Evolutionary conservation across 2,797 vertebrate genomes (phyloP), one percentile per base, ranked within the genome.

Genomic region (Tapirus indicus): DNA sequence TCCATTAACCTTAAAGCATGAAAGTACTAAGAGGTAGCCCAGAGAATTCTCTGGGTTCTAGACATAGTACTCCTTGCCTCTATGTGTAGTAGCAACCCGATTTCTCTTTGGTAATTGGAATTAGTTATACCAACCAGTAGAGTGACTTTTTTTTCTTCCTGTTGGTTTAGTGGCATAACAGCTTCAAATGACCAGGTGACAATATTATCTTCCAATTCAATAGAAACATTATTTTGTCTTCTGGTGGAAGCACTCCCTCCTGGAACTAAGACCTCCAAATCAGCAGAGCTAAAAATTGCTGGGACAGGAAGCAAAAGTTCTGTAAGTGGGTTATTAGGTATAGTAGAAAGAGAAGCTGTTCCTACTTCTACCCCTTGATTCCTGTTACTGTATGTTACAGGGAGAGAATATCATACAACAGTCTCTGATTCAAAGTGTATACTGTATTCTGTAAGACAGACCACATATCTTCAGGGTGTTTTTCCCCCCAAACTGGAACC

Each of bases 161-260:
- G 16, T 77, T 79, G 54, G 87, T n/a, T 86, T 75, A 58, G 75
- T 94, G 20, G 62, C 32, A 54, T 16, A 88, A 49, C 35, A 58
- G 9, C 6, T 17, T 75, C 52, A 93, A 84, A 71, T 58, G 62
- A 56, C 38, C 49, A 56, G n/a, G 35, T 95, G 44, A 44, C 32
- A 56, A 47, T 86, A 23, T 86, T 60, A 41, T 35, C 16, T 87
- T 94, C 58, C 27, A 94, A 16, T 41, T 87, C 52, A 75, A 25
- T n/a, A 72, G 88, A 88, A 56, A 21, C 41, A 69, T 47, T 94
- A 35, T 91, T 64, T 94, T 66, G 23, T 74, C 27, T 95, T 83
- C 66, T 78, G 5, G 20, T 90, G 32, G 62, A 79, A 93, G 32
- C 38, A 16, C 75, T 91, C 11, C 9, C 56, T 74, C 54, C 47